A percentile compares a stretch with the other conserved stretches of the same genome.
Conservation (phyloP, 35 echinoderm and acorn worm species). For the Apostichopus californicus region DNA sequence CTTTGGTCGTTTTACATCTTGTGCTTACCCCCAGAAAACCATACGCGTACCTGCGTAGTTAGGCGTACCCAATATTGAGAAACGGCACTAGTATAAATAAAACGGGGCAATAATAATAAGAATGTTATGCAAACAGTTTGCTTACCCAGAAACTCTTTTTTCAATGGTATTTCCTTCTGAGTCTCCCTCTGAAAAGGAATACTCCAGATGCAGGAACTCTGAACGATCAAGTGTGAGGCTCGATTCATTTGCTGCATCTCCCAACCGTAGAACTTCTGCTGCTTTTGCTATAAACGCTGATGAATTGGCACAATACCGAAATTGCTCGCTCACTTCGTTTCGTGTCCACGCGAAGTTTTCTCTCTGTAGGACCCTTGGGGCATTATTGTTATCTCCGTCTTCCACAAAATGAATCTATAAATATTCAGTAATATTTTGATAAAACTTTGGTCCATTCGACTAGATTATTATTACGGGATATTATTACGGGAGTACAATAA, state of each 20-base stretch:
- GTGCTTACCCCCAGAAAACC: no score
- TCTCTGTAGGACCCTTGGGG: not conserved
- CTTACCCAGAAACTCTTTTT: not conserved
- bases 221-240: no score
- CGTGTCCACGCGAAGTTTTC: not conserved
- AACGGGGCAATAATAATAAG: no score
- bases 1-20: no score
- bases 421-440: no score
- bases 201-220: not conserved
- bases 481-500: no score
- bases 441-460: no score
- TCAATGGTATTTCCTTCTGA: not conserved
- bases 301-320: not conserved
- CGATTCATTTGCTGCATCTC: not conserved
- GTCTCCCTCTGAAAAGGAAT: not conserved
- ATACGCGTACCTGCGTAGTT: no score
- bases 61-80: no score
- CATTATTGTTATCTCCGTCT: not conserved
- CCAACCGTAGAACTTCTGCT: not conserved
- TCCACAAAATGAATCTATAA: not conserved
- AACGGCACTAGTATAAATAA: no score
- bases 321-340: not conserved
- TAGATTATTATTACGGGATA: no score
- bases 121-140: no score
- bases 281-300: not conserved